Percentiles rank a stretch among this genome's conserved stretches.
phyloP scores from a whole-genome alignment of 2,113 vertebrate species.

The Plecturocebus donacophilus region DNA sequence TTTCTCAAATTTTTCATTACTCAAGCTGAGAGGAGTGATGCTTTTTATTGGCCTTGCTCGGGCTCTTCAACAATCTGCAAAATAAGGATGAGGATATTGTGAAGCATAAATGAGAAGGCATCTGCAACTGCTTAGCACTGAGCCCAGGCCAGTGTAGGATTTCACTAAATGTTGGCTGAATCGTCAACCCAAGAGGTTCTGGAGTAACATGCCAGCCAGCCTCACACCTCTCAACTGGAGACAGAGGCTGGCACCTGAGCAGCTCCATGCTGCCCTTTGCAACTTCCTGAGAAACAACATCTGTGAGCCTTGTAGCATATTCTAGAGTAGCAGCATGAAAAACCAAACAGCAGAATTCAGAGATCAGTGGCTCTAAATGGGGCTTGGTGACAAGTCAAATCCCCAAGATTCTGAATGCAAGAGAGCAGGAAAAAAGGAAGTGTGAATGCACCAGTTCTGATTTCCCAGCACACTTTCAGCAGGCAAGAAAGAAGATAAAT shows the following conservation, averaged over 20 bases:
- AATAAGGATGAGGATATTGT: not conserved
- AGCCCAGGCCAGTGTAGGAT: not conserved
- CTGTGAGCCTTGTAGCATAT: not conserved
- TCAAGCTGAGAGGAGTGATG: not conserved
- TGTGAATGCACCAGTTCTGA: not conserved
- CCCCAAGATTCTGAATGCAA: not conserved
- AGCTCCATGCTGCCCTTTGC: not conserved
- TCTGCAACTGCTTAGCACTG: rapidly evolving
- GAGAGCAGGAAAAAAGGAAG: not conserved
- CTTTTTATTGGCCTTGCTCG: not conserved
- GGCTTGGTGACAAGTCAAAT: conserved; percentile 27
- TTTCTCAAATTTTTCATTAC: not conserved
- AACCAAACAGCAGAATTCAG: conserved; percentile 2
- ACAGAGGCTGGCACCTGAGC: not conserved
- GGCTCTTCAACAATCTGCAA: not conserved
- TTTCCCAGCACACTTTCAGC: not conserved
- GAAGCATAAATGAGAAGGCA: not conserved
- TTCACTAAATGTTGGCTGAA: not conserved
- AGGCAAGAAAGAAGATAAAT: not conserved
- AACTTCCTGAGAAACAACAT: not conserved
- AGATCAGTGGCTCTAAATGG: not conserved
- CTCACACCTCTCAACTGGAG: not conserved
- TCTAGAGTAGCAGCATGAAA: conserved; percentile 7
- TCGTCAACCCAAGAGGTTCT: rapidly evolving
- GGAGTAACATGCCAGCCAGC: not conserved